phyloP scores from a whole-genome alignment of 2,113 vertebrate species.

The Podiceps cristatus region DNA sequence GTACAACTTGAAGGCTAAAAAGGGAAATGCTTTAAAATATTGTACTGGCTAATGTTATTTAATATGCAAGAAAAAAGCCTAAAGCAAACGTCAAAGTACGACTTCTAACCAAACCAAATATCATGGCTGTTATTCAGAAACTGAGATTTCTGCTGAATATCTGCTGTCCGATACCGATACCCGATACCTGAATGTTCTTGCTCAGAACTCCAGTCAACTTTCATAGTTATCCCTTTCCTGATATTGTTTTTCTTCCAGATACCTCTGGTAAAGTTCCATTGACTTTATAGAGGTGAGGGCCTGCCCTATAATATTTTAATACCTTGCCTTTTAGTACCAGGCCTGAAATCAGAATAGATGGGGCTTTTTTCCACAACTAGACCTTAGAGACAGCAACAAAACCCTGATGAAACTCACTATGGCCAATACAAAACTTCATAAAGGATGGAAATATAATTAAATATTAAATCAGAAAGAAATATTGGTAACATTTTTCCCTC shows the following conservation, averaged over 20 bases:
- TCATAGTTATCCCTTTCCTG: neutral
- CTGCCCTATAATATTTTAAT: neutral
- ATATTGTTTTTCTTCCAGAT: neutral
- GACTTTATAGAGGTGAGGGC: neutral
- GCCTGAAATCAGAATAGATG: neutral
- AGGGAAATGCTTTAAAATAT: neutral
- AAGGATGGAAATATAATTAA: neutral
- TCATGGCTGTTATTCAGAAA: neutral
- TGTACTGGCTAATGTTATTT: neutral
- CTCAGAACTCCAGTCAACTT: neutral
- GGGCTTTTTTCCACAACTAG: neutral
- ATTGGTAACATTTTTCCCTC: neutral
- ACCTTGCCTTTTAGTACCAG: neutral
- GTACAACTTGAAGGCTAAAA: neutral
- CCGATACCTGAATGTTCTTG: no score
- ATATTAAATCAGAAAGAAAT: neutral
- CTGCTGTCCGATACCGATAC: neutral
- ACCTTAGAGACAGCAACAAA: neutral
- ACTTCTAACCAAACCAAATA: neutral
- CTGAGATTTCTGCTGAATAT: neutral
- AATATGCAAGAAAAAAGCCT: neutral
- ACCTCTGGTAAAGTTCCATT: neutral
- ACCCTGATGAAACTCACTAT: neutral
- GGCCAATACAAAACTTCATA: neutral
- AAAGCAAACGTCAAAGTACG: neutral